phyloP scores from a whole-genome alignment of 2,888 invertebrate species.

The Eupeodes luniger region DNA sequence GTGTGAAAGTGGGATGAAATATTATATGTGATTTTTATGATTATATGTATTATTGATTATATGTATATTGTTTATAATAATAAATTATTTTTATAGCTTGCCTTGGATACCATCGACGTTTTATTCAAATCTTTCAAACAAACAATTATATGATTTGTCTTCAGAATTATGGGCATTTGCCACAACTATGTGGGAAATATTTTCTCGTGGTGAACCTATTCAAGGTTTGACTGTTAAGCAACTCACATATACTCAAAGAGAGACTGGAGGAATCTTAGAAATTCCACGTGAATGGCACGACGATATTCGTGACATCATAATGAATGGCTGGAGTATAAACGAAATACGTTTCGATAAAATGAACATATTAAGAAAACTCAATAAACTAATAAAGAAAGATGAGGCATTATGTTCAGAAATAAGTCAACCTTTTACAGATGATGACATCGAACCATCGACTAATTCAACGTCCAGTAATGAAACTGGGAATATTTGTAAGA shows the following conservation, averaged over 20 bases:
- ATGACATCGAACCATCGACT: slow-evolving; percentile 65
- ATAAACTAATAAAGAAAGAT: slow-evolving; percentile 78
- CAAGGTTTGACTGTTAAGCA: slow-evolving; percentile 80
- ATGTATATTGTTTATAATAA: not conserved
- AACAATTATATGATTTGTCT: slow-evolving; percentile 87
- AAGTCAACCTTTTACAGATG: slow-evolving; percentile 67
- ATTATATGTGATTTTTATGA: not conserved
- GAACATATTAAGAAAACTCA: slow-evolving; percentile 87
- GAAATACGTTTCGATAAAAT: slow-evolving; percentile 91
- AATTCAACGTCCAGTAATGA: slow-evolving; percentile 66
- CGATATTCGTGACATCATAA: slow-evolving; percentile 90
- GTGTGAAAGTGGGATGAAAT: too few species aligned
- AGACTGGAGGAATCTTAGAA: slow-evolving; percentile 86
- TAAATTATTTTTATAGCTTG: slow-evolving; percentile 85
- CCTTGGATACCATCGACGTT: slow-evolving; percentile 96
- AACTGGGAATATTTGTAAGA: slow-evolving; percentile 68
- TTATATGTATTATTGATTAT: not conserved
- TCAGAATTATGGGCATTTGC: slow-evolving; percentile 97
- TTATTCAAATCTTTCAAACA: slow-evolving; percentile 88
- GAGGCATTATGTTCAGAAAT: slow-evolving; percentile 76
- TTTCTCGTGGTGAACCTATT: slow-evolving; percentile 89
- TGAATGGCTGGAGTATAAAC: slow-evolving; percentile 92
- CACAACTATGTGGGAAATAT: slow-evolving; percentile 96
- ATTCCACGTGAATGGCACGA: slow-evolving; percentile 89
- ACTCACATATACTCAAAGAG: slow-evolving; percentile 78